A percentile compares a stretch with the other conserved stretches of the same genome.
Evolutionary conservation across 2,797 vertebrate species (phyloP).

Genomic region (Hypotaenidia philippensis): DNA sequence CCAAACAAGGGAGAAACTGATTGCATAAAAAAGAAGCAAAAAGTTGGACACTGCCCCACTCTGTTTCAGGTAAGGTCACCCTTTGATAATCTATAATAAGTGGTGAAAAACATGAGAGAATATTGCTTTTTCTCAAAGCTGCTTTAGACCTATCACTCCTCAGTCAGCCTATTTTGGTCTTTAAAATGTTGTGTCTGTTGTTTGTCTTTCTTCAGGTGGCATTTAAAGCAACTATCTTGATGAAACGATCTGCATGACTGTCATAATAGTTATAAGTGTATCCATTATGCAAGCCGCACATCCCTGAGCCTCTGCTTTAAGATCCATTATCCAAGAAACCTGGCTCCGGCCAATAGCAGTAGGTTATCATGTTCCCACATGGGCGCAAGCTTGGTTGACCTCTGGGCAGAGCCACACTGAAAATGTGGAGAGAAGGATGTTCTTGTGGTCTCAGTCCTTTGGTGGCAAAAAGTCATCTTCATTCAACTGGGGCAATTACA

Average conservation of each 20-base stretch:
- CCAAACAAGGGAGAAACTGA: not conserved
- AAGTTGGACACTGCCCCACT: not conserved
- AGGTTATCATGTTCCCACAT: not conserved
- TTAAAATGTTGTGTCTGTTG: not conserved
- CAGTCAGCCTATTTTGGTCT: not conserved
- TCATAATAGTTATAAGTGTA: not conserved
- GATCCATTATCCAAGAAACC: not conserved
- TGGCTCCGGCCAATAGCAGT: not conserved
- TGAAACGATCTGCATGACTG: not conserved
- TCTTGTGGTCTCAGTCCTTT: not conserved
- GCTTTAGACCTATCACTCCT: not conserved
- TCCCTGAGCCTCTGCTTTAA: not conserved
- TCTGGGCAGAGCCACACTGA: not conserved
- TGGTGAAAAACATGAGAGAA: not conserved
- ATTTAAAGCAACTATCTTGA: not conserved
- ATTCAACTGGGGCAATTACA: rapidly evolving
- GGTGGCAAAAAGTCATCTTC: not conserved
- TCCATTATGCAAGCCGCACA: not conserved
- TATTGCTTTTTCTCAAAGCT: not conserved
- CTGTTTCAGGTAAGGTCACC: not conserved
- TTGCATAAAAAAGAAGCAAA: not conserved
- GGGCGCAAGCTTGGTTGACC: not conserved
- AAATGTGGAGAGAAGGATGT: not conserved
- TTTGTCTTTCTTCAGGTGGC: not conserved
- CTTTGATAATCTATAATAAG: not conserved